Percentiles rank a stretch among this genome's conserved stretches.
Evolutionary conservation across 1,140 invertebrate species (phyloP).

Genomic region (Gryllus bimaculatus): DNA sequence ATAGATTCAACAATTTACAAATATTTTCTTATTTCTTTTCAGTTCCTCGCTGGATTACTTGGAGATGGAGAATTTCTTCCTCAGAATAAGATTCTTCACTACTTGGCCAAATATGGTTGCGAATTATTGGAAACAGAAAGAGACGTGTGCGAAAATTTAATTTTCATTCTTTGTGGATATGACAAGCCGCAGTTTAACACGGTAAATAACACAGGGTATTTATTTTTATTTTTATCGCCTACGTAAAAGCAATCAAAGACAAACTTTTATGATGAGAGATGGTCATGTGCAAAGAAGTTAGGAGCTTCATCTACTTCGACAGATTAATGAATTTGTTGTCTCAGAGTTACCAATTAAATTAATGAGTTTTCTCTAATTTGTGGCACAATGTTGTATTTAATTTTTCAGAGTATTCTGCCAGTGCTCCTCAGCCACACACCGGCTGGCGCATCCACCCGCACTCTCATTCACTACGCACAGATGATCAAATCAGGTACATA

Average conservation of each 20-base stretch:
- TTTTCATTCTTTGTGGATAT: conserved; percentile 2
- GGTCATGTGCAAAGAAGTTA: too few relatives aligned
- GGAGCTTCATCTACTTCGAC: too few relatives aligned
- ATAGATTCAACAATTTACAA: too few relatives aligned
- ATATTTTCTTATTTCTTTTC: background rate
- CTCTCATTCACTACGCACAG: conserved; percentile 39
- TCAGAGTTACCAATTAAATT: too few relatives aligned
- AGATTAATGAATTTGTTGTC: too few relatives aligned
- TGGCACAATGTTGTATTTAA: background rate
- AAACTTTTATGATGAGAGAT: background rate
- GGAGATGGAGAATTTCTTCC: conserved; percentile 12
- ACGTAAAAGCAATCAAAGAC: background rate
- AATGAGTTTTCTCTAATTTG: too few relatives aligned
- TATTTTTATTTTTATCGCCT: background rate
- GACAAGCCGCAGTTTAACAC: conserved; percentile 11
- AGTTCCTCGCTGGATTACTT: conserved; percentile 7
- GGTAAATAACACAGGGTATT: background rate
- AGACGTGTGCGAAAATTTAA: conserved; percentile 10
- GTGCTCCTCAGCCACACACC: conserved; percentile 46
- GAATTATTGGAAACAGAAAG: background rate
- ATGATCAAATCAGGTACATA: conserved; percentile 27
- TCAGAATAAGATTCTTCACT: conserved; percentile 7
- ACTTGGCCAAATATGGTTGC: background rate
- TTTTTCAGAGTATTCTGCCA: conserved; percentile 31
- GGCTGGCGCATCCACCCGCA: conserved; percentile 44